Base-by-base conservation (phyloP, 1,140 invertebrate species). In the Brachionus rubens region DNA sequence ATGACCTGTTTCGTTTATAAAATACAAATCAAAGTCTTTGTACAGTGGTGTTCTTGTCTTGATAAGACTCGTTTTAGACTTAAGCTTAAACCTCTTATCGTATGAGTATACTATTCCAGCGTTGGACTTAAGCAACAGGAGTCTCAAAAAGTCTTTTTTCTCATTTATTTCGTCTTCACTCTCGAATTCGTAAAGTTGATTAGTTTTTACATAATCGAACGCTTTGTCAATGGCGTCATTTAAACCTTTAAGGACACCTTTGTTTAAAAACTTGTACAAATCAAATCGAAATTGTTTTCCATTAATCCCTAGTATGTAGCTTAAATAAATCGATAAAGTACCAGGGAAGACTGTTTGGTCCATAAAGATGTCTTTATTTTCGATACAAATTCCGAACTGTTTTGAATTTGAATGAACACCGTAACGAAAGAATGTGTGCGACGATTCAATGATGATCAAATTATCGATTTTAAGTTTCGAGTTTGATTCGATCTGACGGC, bases 371-470 rank as follows among this genome's bases (percentile, higher is more conserved):
- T 72, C 68, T 26, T 28, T 14, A 21, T 72, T 72, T 21, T 7
- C 6, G 16, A 72, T 72, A 50, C 33, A 16, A 1, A 50, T 48
- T 48, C 43, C 43, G n/a, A 72, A 54, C 24, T 50, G 10, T 16
- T 72, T 72, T 12, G 68, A 36, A 41, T 72, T 72, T 16, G 68
- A 48, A 48, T 50, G 50, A 3, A 54, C 68, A 2, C 43, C 68
- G 41, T 41, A 30, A 6, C 50, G 43, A 54, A 72, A 54, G 41
- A 72, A 72, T n/a, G 46, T 72, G 24, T 72, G 68, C 24, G 68
- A 72, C 1, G 68, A 72, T 24, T 72, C 68, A 21, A 72, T 40
- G 0, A 72, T 24, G 5, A 72, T 50, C 30, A 72, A 50, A 24
- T 48, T 40, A 43, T 65, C 9, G 3, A 65, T 14, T 24, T 28